Conservation (phyloP, 2,797 vertebrate genomes). For the Coilia nasus region DNA sequence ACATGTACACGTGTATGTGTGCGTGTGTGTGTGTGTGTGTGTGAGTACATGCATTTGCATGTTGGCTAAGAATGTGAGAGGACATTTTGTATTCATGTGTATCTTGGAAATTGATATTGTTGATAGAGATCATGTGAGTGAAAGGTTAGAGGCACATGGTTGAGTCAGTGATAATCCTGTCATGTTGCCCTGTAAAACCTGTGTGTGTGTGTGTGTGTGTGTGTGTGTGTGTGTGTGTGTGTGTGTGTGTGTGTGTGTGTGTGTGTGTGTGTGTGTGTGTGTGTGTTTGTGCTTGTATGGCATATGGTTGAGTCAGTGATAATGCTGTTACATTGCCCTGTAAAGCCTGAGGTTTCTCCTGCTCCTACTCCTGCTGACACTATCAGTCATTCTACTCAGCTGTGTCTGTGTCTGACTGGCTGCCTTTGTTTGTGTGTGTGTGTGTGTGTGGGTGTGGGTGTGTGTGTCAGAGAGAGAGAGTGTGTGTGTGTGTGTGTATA, state of each 20-base stretch:
- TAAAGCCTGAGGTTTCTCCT: not conserved
- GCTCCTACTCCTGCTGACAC: not conserved
- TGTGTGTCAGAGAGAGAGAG: no score
- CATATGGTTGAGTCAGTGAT: not conserved
- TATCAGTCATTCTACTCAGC: not conserved
- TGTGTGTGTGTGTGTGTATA: slow-evolving; percentile 18
- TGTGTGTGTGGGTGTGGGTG: slow-evolving; percentile 9
- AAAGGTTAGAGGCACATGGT: not conserved
- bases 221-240: no score
- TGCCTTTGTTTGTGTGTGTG: not conserved
- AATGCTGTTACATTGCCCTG: not conserved
- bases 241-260: no score
- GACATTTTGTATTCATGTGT: no score
- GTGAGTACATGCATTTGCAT: not conserved
- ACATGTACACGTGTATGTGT: not conserved
- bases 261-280: no score
- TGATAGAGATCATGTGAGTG: not conserved
- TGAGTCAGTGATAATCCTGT: not conserved
- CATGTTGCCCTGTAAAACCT: not conserved
- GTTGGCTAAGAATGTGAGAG: no score
- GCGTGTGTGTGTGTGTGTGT: not conserved
- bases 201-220: no score
- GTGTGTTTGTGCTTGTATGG: no score
- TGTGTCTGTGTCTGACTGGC: not conserved
- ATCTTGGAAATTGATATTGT: no score